Conservation (phyloP, 2,888 invertebrate species). For the Cheilosia soror region DNA sequence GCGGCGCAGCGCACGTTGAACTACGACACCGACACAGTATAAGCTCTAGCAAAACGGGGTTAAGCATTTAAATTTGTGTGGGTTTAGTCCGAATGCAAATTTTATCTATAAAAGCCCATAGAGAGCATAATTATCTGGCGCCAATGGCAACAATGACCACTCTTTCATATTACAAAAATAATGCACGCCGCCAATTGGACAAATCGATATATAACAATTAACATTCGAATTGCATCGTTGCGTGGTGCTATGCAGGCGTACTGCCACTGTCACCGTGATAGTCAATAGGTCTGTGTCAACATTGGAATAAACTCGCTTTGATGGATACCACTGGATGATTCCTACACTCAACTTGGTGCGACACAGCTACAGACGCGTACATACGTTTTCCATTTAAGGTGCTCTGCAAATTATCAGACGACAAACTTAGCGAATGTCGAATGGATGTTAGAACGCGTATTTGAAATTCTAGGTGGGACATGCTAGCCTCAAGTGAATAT, state of each 20-base stretch:
- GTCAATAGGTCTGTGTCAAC: constrained; percentile 62
- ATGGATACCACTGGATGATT: constrained; percentile 25
- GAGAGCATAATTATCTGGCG: constrained; percentile 52
- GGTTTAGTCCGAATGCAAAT: constrained; percentile 30
- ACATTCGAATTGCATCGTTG: constrained; percentile 58
- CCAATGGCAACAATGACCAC: constrained; percentile 39
- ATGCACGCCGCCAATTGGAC: constrained; percentile 16
- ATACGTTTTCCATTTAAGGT: constrained; percentile 39
- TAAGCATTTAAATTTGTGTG: constrained; percentile 16
- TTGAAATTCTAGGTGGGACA: constrained; percentile 44
- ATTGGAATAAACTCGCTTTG: constrained; percentile 2
- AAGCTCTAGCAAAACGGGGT: constrained; percentile 36
- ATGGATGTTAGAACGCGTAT: constrained; percentile 50
- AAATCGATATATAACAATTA: constrained; percentile 55
- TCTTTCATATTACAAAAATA: constrained; percentile 24
- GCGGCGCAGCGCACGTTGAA: constrained; percentile 16
- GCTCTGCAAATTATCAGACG: constrained; percentile 52
- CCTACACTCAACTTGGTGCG: constrained; percentile 6
- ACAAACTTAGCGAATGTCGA: constrained; percentile 57
- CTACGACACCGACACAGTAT: constrained; percentile 32
- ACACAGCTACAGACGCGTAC: constrained; percentile 5
- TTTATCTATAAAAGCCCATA: constrained; percentile 30
- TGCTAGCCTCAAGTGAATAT: constrained; percentile 46
- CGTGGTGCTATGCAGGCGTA: constrained; percentile 36
- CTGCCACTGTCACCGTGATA: constrained; percentile 36